Base-by-base conservation (phyloP, 2,888 invertebrate genomes). In the Trachelus troglodyta region DNA sequence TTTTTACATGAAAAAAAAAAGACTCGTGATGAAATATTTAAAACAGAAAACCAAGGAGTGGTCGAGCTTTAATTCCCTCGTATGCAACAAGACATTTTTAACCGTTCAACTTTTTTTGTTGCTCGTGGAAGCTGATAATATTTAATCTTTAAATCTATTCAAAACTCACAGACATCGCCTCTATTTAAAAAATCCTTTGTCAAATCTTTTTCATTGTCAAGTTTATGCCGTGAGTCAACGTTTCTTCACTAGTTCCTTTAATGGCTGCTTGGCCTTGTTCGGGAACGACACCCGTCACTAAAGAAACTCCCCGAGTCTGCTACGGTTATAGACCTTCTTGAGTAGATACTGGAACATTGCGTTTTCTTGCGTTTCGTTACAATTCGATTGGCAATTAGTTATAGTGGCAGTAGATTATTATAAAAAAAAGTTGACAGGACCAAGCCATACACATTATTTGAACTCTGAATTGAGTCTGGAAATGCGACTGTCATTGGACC, bases 151-250 rank as follows among this genome's bases (percentile, higher is more conserved):
- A 9, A 9, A 23, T n/a, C 33, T 9, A 15, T 69, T 12, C 0
- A 23, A 69, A 11, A n/a, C 6, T 35, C 33, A 6, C 71, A 69
- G 33, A 30, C 23, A 3, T 71, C 23, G 31, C 11, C 23, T 15
- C 9, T 9, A 2, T 34, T 31, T 71, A 0, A 23, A 15, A 15
- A 12, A 71, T 71, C 30, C 71, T 71, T 71, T 71, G 71, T 34
- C 30, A 71, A 76, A 78, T 3, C 37, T 73, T 73, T 78, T 68
- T 78, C 78, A 78, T 31, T 78, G 78, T 69, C 76, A 78, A 76
- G 78, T 78, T 78, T 69, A 76, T 11, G 34, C 34, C 31, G 71
- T 75, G 75, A 31, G 34, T 37, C 69, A 33, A 31, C 35, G 73
- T 37, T 76, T 73, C 73, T 75, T 31, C 34, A 35, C 12, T 73